Evolutionary conservation across 1,140 invertebrate species (phyloP), one percentile per base, ranked within the genome.

Genomic region (Microvelia longipes): DNA sequence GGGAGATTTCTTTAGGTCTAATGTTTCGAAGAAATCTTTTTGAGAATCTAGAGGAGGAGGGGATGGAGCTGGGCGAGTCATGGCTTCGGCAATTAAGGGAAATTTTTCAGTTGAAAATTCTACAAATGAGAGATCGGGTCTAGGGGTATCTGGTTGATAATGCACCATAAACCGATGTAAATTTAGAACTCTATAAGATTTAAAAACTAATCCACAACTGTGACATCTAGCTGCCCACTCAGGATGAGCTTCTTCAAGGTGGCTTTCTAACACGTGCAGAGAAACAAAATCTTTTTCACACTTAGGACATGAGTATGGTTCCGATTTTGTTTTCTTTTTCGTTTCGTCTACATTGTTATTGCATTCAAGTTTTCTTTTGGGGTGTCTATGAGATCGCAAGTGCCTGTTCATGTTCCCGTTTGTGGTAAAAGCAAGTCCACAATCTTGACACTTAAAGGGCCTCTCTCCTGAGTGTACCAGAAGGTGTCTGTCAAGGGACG

Each of bases 371-470:
- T 62, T 26, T 70, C 29, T 15, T 26, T 67, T 69, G 28, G 11
- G 64, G 28, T 62, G 27, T 29, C 67, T 50, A 78, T 90, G 88
- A 0, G 88, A 91, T 68, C 89, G 82, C 81, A 90, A 85, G 77
- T 94, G 92, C 28, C 91, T 81, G 76, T 92, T 90, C 90, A 94
- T 92, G 77, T 92, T 93, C 19, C 90, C 90, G 78, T 92, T 93
- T 1, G 91, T 93, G 29, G 90, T 92, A 79, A 94, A 94, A 1
- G 89, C 86, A 79, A 90, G 85, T n/a, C 86, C 83, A 78, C 91
- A 94, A 73, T 87, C 84, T 74, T 86, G 85, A 78, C 91, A 93
- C 74, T 86, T 86, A 79, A 90, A 90, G 1, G 88, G 87, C 0
- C 88, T 81, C 73, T 90, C 88, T 1, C 87, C 87, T 1, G 87